Base-by-base conservation (phyloP, 2,888 invertebrate species). In the Polyommatus iphigenia region DNA sequence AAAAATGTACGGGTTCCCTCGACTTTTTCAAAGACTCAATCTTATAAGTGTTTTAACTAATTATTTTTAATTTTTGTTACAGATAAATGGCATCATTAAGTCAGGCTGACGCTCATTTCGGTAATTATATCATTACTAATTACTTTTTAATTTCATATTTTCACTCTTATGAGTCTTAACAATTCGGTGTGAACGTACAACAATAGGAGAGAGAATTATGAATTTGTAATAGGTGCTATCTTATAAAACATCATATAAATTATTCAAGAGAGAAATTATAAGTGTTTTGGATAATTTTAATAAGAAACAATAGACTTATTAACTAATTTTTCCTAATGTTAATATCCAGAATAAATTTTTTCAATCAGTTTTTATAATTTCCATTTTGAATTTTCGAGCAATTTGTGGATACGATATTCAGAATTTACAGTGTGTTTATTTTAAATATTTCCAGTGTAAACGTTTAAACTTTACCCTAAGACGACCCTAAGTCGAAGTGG, bases 401-500 rank as follows among this genome's bases (percentile, higher is more conserved):
- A 24, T 62, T 62, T 24, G 24, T 62, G 5, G 29, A 67, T 18
- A 32, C 67, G 62, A 24, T 24, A 24, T 62, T 32, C 18, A 67
- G 6, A 32, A 67, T 29, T 13, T 24, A 67, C 13, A 1, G 8
- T 6, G 29, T 29, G 29, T 67, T 62, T 67, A 67, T 1, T 67
- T 67, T 67, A 67, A 15, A 67, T 67, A 67, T 67, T 67, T 32
- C 15, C 29, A 67, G 67, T 29, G 29, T 29, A 29, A 32, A 32
- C 32, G 15, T 18, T 67, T 67, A 32, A 67, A 32, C 67, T 67
- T 67, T 67, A 67, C 67, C 67, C 67, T 67, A 67, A 67, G 67
- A 67, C 67, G 67, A 67, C 32, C 72, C 72, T 72, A 41, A 41
- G 41, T 41, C 72, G 29, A 72, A 41, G 75, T 50, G 50, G 73